Conservation (phyloP, 1,140 invertebrate species). For the Agraylea sexmaculata region DNA sequence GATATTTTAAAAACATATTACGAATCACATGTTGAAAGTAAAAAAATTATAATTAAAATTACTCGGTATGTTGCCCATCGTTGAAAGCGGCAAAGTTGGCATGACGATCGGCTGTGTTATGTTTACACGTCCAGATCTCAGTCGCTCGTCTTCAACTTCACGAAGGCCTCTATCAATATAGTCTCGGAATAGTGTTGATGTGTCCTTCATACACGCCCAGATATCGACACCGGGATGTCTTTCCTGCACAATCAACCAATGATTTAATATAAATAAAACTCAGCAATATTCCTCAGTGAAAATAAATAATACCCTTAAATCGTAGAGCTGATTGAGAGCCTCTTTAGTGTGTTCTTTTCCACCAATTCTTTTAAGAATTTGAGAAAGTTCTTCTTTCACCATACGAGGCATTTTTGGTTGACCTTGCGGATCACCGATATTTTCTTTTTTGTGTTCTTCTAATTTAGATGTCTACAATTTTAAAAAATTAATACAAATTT, state of each 20-base stretch:
- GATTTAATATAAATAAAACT: background rate
- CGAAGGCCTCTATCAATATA: slow-evolving; percentile 81
- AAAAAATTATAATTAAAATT: slow-evolving; percentile 3
- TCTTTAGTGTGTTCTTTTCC: slow-evolving; percentile 79
- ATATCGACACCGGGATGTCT: slow-evolving; percentile 84
- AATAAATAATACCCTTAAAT: slow-evolving; percentile 51
- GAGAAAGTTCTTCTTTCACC: slow-evolving; percentile 71
- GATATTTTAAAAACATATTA: slow-evolving; percentile 17
- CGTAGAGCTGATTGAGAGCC: slow-evolving; percentile 76
- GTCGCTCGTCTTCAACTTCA: slow-evolving; percentile 58
- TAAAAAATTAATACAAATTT: slow-evolving; percentile 13
- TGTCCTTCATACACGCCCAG: slow-evolving; percentile 80
- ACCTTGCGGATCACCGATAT: slow-evolving; percentile 24
- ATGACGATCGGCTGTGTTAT: background rate
- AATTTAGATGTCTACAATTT: slow-evolving; percentile 32
- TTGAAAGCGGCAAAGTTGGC: slow-evolving; percentile 8
- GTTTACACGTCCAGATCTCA: slow-evolving; percentile 21
- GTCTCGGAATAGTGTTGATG: slow-evolving; percentile 83
- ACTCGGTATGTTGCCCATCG: slow-evolving; percentile 7
- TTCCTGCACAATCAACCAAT: slow-evolving; percentile 40
- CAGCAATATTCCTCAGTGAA: background rate
- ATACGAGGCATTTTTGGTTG: slow-evolving; percentile 48
- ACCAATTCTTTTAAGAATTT: slow-evolving; percentile 88
- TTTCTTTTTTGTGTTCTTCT: slow-evolving; percentile 35
- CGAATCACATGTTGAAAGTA: background rate